These are phyloP conservation scores for Callopanchax toddi DNA, from an alignment of 2,113 vertebrate genomes.

Conservation along the genomic window DNA sequence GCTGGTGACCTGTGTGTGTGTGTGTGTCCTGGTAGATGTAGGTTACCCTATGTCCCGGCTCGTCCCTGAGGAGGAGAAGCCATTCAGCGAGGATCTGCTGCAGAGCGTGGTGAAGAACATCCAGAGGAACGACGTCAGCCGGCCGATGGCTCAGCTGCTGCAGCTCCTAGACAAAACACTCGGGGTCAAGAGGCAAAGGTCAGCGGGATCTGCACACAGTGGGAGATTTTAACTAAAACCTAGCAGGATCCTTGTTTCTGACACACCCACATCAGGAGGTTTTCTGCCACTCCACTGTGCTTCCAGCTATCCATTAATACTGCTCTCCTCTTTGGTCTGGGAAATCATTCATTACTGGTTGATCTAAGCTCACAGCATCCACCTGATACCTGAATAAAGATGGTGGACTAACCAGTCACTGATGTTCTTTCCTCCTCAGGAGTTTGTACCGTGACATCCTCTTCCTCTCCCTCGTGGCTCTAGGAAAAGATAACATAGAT, in stretches of 20 bases:
- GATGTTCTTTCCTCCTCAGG: constrained; percentile 71
- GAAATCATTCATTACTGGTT: no score
- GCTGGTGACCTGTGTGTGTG: background rate
- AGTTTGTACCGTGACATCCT: constrained; percentile 97
- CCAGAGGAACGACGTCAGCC: constrained; percentile 94
- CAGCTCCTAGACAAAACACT: constrained; percentile 86
- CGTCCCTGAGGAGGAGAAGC: constrained; percentile 85
- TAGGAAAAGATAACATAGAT: constrained; percentile 97
- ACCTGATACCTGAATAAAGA: no score
- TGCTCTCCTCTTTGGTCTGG: no score
- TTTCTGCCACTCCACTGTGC: no score
- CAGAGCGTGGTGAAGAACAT: constrained; percentile 93
- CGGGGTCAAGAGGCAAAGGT: constrained; percentile 91
- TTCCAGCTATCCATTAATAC: no score
- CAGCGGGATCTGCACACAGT: constrained; percentile 33
- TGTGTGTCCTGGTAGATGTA: constrained; percentile 77
- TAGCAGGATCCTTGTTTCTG: no score
- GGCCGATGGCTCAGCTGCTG: constrained; percentile 93
- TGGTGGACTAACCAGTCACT: background rate
- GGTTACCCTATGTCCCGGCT: constrained; percentile 86
- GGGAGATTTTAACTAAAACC: no score
- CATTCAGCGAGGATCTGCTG: constrained; percentile 89
- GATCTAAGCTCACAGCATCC: no score
- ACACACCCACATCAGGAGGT: no score
- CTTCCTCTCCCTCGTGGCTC: constrained; percentile 94